phyloP scores from a whole-genome alignment of 2,888 invertebrate species.

The Stegana nigrithorax region DNA sequence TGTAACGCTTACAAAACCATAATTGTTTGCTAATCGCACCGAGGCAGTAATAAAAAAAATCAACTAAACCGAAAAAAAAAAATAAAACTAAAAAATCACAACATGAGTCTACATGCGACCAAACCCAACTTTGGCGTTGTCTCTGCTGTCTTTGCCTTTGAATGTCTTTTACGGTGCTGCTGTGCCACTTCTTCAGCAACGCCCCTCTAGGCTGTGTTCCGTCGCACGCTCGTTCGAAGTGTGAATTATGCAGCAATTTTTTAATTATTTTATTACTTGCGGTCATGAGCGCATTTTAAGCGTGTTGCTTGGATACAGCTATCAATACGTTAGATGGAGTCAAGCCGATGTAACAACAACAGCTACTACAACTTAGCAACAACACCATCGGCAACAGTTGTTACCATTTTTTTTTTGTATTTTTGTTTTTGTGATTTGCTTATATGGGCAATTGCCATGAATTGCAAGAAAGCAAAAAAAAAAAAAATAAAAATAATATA shows the following conservation, averaged over 20 bases:
- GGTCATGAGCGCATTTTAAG: conserved; percentile 58
- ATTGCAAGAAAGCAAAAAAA: conserved; percentile 13
- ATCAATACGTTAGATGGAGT: not conserved
- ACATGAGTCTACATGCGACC: not conserved
- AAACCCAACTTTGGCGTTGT: conserved; percentile 23
- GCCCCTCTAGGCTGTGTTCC: not conserved
- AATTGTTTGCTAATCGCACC: conserved; percentile 54
- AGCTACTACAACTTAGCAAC: not conserved
- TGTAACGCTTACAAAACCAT: conserved; percentile 55
- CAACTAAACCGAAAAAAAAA: not conserved
- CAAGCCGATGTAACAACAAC: conserved; percentile 12
- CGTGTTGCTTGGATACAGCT: conserved; percentile 18
- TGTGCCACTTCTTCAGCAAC: not conserved
- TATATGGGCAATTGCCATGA: conserved; percentile 56
- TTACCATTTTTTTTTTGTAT: conserved; percentile 47
- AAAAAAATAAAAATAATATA: conserved; percentile 3
- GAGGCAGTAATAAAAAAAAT: too few species aligned
- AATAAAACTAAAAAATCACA: too few species aligned
- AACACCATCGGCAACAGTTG: conserved; percentile 42
- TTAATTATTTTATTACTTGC: conserved; percentile 56
- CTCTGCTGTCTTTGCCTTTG: not conserved
- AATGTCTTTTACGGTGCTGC: not conserved
- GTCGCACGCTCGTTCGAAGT: conserved; percentile 36
- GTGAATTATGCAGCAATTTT: conserved; percentile 50
- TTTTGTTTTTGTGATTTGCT: too few species aligned